These are phyloP conservation scores for Anolis apletophallus DNA, from an alignment of 2,797 vertebrate species.

Conservation along the genomic window DNA sequence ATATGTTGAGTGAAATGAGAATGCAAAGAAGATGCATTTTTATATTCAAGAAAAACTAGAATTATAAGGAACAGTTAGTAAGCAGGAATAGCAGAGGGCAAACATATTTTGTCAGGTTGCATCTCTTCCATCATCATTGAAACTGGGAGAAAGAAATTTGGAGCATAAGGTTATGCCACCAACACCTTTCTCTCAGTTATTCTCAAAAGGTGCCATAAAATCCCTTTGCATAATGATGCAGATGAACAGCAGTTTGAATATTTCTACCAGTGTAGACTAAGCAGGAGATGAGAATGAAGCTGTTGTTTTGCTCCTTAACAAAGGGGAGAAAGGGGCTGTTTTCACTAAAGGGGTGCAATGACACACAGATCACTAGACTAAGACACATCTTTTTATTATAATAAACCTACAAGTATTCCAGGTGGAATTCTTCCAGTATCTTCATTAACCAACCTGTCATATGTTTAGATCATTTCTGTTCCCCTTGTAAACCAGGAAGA, in stretches of 20 bases:
- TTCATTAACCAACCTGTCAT: constrained; percentile 60
- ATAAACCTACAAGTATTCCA: constrained; percentile 53
- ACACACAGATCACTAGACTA: constrained; percentile 27
- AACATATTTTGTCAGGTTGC: background rate
- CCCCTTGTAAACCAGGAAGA: constrained; percentile 48
- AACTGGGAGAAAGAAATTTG: too few species aligned
- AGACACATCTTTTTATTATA: constrained; percentile 26
- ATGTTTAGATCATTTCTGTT: constrained; percentile 56
- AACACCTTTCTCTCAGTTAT: too few species aligned
- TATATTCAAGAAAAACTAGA: background rate
- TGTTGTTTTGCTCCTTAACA: constrained; percentile 23
- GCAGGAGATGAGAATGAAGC: background rate
- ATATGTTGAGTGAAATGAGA: constrained; percentile 1
- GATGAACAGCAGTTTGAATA: too few species aligned
- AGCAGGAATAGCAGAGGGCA: constrained; percentile 13
- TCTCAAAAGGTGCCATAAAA: too few species aligned
- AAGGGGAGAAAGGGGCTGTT: constrained; percentile 29
- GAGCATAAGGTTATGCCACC: too few species aligned
- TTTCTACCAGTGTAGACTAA: background rate
- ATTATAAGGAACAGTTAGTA: constrained; percentile 21
- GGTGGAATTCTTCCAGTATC: constrained; percentile 52
- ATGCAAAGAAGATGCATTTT: background rate
- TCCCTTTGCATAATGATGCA: too few species aligned
- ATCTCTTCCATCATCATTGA: constrained; percentile 12
- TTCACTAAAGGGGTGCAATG: constrained; percentile 47